phyloP scores from a whole-genome alignment of 1,140 invertebrate genomes.

The Formica selysi region DNA sequence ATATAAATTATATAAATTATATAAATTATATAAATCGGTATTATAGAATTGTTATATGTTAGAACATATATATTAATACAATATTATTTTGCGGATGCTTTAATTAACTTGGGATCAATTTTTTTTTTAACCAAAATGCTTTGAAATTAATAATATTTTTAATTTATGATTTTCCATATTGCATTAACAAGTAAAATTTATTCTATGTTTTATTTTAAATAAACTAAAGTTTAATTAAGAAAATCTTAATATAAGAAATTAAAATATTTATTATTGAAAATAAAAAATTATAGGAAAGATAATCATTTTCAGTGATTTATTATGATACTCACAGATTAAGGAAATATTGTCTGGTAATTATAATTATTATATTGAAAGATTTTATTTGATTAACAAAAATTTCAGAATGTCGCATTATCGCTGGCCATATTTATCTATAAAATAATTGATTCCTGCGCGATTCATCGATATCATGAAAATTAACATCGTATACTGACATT shows the following conservation, averaged over 20 bases:
- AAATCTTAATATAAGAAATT: slow-evolving; percentile 36
- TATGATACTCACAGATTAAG: slow-evolving; percentile 32
- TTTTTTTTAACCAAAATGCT: background rate
- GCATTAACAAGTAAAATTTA: background rate
- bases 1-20: background rate
- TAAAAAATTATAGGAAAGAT: background rate
- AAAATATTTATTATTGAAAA: slow-evolving; percentile 13
- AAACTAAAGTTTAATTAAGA: background rate
- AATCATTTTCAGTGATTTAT: background rate
- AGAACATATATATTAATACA: background rate
- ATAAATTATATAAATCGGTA: background rate
- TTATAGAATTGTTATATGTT: background rate
- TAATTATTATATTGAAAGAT: slow-evolving; percentile 57
- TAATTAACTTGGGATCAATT: background rate
- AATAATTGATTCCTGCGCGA: slow-evolving; percentile 46
- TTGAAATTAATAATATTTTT: background rate
- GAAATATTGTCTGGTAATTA: background rate
- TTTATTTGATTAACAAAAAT: slow-evolving; percentile 63
- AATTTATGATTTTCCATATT: background rate
- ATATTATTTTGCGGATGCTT: background rate
- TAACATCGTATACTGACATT: slow-evolving; percentile 23
- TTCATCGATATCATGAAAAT: slow-evolving; percentile 56
- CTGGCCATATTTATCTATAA: background rate
- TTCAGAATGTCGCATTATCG: slow-evolving; percentile 4
- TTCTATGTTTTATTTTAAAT: background rate